Base-by-base conservation (phyloP, 2,888 invertebrate species). In the Drosophila prolongata region DNA sequence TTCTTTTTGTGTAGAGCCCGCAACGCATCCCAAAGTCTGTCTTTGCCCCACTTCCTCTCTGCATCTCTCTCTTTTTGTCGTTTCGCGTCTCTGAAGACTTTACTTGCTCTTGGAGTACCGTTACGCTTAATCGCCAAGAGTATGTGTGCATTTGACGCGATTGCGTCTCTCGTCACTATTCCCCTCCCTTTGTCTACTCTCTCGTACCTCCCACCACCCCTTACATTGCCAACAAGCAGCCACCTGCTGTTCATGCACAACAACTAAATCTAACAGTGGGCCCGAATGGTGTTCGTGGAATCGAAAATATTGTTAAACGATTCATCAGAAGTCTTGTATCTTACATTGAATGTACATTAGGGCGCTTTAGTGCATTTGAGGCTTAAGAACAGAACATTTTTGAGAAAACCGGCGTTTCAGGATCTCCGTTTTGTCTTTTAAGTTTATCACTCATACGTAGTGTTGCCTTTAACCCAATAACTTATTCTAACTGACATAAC, bases 121-220 rank as follows among this genome's bases (percentile, higher is more conserved):
- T 38, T 57, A 42, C 44, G 46, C 40, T 42, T 49, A 57, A 47
- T 46, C 56, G 61, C 13, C 38, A 47, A 24, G 49, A 49, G 57
- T 37, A 49, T 62, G 24, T 49, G 42, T 50, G 54, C 37, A 27
- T 56, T 56, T 49, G 49, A 56, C 19, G 56, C 24, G 24, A 14
- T 56, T 35, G 24, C 35, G 35, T 24, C 19, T 9, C 14, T 14
- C 49, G 46, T 13, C 34, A 30, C 19, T 34, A 10, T 13, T 13
- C 11, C 6, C 24, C 11, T 27, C 8, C 11, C 3, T 13, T 44
- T 13, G 5, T 6, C 13, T 24, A 11, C 13, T 13, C 24, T 11
- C 44, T 19, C 11, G 6, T 6, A 24, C 13, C 6, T 19, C 11
- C 11, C 13, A 24, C 13, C 11, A 13, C 44, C 24, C 13, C 13